Base-by-base conservation (phyloP, 2,113 vertebrate genomes). In the Eulacestoma nigropectus region DNA sequence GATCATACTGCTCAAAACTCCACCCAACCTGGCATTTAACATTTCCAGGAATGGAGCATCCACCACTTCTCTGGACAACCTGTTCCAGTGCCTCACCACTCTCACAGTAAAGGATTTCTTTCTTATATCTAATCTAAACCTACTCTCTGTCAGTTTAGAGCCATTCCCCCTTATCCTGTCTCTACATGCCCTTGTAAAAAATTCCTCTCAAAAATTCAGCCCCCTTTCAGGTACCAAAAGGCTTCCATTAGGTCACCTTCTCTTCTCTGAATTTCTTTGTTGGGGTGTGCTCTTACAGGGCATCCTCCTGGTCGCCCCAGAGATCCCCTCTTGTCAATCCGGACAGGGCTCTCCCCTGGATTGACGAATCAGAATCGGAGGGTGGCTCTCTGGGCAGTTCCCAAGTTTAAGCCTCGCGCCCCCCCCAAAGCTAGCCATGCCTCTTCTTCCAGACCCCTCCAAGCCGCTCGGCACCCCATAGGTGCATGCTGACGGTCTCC, bases 171-270 rank as follows among this genome's bases (percentile, higher is more conserved):
- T 56, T 33, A 17, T 42, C 4, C 21, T 69, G 6, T 33, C 47
- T 33, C 41, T 69, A 29, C 3, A 42, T 0, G 0, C 18, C 30
- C 41, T 69, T 5, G 3, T 11, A 10, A 84, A 76, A 83, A 8
- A 18, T 35, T n/a, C 26, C 5, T 63, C 32, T 63, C n/a, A 59
- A 59, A 59, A 59, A 37, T 59, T 59, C n/a, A 47, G 10, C 6
- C 2, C 11, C 7, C 1, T 60, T 69, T 41, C 49, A 62, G 35
- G 11, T 6, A 23, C 11, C 15, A 46, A 53, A 76, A 55, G 7
- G 6, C 17, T 41, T 39, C n/a, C 22, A 30, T 41, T 41, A 47
- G 3, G 18, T 41, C 55, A 69, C 12, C 30, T 35, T 30, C n/a
- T 69, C 21, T 27, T 22, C 46, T 13, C 26, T 33, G 25, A 53